Conservation (phyloP, 2,797 vertebrate species). For the Spatula versicolor region DNA sequence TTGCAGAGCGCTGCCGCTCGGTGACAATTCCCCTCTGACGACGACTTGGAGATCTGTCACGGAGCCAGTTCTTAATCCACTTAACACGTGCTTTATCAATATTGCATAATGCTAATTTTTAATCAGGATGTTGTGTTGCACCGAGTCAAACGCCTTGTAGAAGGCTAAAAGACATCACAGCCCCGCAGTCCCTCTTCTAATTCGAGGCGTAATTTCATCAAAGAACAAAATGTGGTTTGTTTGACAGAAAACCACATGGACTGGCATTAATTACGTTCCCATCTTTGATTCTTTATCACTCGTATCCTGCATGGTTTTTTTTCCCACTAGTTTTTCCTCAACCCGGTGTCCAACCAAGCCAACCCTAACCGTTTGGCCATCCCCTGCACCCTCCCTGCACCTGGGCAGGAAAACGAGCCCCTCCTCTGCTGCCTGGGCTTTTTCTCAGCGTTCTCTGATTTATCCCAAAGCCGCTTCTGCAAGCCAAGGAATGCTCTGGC, state of each 20-base stretch:
- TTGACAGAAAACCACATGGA: neutral
- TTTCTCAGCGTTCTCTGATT: neutral
- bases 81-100: conserved; percentile 51
- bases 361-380: neutral
- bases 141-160: conserved; percentile 24
- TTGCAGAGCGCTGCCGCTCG: neutral
- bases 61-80: conserved; percentile 39
- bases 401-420: accelerated
- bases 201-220: conserved; percentile 33
- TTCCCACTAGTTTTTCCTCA: neutral
- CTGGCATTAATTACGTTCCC: conserved; percentile 19
- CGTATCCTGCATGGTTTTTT: neutral
- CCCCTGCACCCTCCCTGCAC: neutral
- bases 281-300: neutral
- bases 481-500: neutral
- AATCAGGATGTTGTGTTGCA: conserved; percentile 28
- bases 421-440: neutral
- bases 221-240: conserved; percentile 42
- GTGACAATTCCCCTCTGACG: neutral
- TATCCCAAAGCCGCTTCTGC: neutral
- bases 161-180: conserved; percentile 27
- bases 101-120: conserved; percentile 59
- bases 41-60: conserved; percentile 40
- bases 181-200: conserved; percentile 24
- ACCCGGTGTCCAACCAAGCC: neutral